Evolutionary conservation across 1,140 invertebrate species (phyloP).

Genomic region (Sminthurinus signatus): DNA sequence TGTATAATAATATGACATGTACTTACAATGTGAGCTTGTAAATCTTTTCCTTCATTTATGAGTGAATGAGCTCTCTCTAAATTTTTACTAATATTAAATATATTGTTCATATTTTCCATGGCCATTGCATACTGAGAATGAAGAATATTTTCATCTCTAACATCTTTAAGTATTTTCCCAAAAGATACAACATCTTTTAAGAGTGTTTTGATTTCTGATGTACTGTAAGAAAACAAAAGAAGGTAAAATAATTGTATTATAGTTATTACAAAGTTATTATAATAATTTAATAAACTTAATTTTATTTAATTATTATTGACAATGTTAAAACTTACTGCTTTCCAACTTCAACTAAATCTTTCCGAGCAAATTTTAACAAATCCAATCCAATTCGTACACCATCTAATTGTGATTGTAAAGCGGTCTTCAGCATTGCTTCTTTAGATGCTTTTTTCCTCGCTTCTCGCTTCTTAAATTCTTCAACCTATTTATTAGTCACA

Average conservation of each 20-base stretch:
- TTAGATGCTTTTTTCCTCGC: slow-evolving; percentile 84
- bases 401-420: slow-evolving; percentile 95
- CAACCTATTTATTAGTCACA: slow-evolving; percentile 60
- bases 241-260: too few relatives aligned
- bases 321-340: slow-evolving; percentile 56
- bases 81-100: slow-evolving; percentile 95
- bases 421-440: slow-evolving; percentile 95
- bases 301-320: neutral
- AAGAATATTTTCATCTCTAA: slow-evolving; percentile 84
- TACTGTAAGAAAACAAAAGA: slow-evolving; percentile 45
- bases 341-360: slow-evolving; percentile 71
- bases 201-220: slow-evolving; percentile 56
- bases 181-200: slow-evolving; percentile 63
- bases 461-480: slow-evolving; percentile 76
- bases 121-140: slow-evolving; percentile 95
- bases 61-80: slow-evolving; percentile 88
- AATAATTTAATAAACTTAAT: neutral
- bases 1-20: too few relatives aligned
- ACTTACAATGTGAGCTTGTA: slow-evolving; percentile 80
- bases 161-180: slow-evolving; percentile 68
- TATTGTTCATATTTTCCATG: slow-evolving; percentile 96
- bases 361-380: slow-evolving; percentile 73
- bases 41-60: slow-evolving; percentile 89
- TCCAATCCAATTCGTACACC: slow-evolving; percentile 89
- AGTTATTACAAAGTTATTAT: slow-evolving; percentile 8